Evolutionary conservation across 2,888 invertebrate species (phyloP), one percentile per base, ranked within the genome.

Genomic region (Hirtodrosophila cameraria): DNA sequence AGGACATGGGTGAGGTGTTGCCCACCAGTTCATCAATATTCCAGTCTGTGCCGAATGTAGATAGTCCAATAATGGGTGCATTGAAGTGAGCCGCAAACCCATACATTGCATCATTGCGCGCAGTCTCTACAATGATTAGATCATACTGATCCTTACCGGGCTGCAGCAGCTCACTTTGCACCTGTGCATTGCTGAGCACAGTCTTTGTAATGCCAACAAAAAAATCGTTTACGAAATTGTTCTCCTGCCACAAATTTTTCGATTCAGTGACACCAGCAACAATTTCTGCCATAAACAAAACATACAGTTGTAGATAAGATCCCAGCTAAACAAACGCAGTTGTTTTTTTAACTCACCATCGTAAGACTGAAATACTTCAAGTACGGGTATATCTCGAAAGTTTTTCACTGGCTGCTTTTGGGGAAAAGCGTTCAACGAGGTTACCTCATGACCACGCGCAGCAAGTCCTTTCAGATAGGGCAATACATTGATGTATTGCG

Each of bases 371-470:
- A 79, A 67, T 0, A 72, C 73, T 43, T 81, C 70, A 0, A 68
- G 48, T 0, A 75, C 65, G 2, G 48, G 23, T 13, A 89, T 69
- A 45, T 89, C 87, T 0, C 77, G 84, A 55, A 88, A 90, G 67
- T 90, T 90, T 9, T 68, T 52, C 0, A 89, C 20, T 0, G 83
- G 80, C 3, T 78, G 69, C 42, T 87, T 86, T 38, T 85, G 83
- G 0, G 89, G 89, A 75, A 88, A 89, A 0, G 88, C 87, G 18
- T 86, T 87, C 1, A 90, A 75, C 0, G 90, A 86, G 2, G 89
- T 90, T 0, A 91, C 78, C 9, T 91, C 76, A 59, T 91, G 91
- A 0, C 91, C 91, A 1, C 87, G 75, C 1, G 77, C 67, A 0
- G 89, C 90, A 1, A 91, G 73, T 1, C 65, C 86, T 30, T 87